phyloP scores from a whole-genome alignment of 1,140 invertebrate genomes.

The Drosophila equinoxialis region DNA sequence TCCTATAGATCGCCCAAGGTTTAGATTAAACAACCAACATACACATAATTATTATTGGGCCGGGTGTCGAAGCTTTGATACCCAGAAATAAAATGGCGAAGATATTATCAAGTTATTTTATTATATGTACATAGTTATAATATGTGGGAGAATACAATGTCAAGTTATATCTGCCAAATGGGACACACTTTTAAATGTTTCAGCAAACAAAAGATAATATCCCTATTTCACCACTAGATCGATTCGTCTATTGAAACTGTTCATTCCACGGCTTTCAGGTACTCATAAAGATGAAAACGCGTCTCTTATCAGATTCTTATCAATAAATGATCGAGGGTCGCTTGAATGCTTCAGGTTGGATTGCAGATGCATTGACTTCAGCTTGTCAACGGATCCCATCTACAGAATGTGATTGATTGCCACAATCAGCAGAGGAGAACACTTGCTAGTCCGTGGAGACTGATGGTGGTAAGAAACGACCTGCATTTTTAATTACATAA shows the following conservation, averaged over 20 bases:
- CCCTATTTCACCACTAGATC: background rate
- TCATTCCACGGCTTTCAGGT: background rate
- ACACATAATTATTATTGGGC: slow-evolving; percentile 5
- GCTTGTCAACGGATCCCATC: slow-evolving; percentile 9
- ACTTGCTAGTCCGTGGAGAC: background rate
- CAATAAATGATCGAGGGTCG: slow-evolving; percentile 16
- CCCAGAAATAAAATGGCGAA: background rate
- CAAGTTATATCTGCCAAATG: no score
- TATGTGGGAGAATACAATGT: no score
- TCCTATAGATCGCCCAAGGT: slow-evolving; percentile 28
- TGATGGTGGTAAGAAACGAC: background rate
- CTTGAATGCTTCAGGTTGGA: background rate
- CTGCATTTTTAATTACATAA: background rate
- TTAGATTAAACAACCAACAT: slow-evolving; percentile 37
- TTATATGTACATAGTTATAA: no score
- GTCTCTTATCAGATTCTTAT: slow-evolving; percentile 1
- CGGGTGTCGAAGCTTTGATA: slow-evolving; percentile 6
- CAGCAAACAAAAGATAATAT: no score
- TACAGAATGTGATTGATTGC: slow-evolving; percentile 11
- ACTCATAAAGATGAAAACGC: background rate
- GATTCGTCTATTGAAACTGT: background rate
- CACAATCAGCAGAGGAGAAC: background rate
- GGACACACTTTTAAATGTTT: no score
- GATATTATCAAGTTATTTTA: background rate
- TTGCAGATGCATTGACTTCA: slow-evolving; percentile 5